phyloP scores from a whole-genome alignment of 2,888 invertebrate species.

The Chrysolina haemoptera region DNA sequence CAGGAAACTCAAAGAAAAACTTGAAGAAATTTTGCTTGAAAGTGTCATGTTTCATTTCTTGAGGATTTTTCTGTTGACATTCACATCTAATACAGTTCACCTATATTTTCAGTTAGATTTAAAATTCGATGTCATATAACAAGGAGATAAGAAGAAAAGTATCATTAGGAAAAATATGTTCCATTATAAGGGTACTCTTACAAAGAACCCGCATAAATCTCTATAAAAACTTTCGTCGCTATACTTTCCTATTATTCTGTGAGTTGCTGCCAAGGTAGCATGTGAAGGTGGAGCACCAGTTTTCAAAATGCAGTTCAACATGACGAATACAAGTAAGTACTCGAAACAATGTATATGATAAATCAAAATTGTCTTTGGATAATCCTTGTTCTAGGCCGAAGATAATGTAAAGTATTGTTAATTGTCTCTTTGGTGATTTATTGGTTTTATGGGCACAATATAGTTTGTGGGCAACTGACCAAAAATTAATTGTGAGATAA shows the following conservation, averaged over 20 bases:
- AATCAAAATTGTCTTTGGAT: constrained; percentile 41
- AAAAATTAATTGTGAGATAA: too few relatives aligned
- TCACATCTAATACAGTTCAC: not conserved
- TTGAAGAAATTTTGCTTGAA: not conserved
- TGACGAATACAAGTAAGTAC: constrained; percentile 43
- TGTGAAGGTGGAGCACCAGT: constrained; percentile 28
- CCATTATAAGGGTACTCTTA: constrained; percentile 51
- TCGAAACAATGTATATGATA: not conserved
- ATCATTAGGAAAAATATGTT: constrained; percentile 43
- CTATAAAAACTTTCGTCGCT: constrained; percentile 45
- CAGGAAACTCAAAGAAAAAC: not conserved
- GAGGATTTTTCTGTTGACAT: not conserved
- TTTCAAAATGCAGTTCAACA: constrained; percentile 43
- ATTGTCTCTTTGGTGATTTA: not conserved
- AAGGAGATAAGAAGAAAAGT: constrained; percentile 43
- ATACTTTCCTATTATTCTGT: constrained; percentile 44
- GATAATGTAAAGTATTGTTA: constrained; percentile 29
- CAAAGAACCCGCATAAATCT: constrained; percentile 49
- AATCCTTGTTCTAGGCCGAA: constrained; percentile 40
- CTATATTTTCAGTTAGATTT: not conserved
- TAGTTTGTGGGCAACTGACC: too few relatives aligned
- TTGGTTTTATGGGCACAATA: not conserved
- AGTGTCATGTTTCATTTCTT: not conserved
- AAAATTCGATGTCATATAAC: constrained; percentile 26
- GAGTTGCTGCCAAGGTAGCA: constrained; percentile 32